A percentile compares a stretch with the other conserved stretches of the same genome.
Evolutionary conservation across 2,888 invertebrate species (phyloP).

Genomic region (Fragum whitleyi): DNA sequence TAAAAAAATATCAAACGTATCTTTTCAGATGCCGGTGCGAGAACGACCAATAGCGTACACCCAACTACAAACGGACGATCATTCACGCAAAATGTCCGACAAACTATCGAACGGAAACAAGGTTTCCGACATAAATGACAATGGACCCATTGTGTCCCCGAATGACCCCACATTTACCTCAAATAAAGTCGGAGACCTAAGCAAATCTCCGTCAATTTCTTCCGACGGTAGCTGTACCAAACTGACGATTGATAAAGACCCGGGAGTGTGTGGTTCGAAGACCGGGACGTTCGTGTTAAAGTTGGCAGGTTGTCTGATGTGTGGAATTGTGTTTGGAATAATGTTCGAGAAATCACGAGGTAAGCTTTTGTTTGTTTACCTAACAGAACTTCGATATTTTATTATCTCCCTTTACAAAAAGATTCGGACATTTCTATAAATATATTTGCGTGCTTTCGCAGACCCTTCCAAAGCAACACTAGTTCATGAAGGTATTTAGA

Average conservation of each 20-base stretch:
- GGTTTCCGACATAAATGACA: constrained; percentile 28
- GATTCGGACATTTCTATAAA: too few species aligned
- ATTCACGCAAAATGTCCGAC: constrained; percentile 7
- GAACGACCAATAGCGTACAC: background rate
- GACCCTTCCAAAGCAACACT: too few species aligned
- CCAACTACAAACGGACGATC: background rate
- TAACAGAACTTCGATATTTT: too few species aligned
- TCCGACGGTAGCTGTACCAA: constrained; percentile 50
- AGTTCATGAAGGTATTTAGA: too few species aligned
- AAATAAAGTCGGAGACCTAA: constrained; percentile 25
- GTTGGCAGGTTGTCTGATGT: constrained; percentile 45
- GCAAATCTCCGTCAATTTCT: constrained; percentile 44
- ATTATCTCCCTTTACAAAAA: too few species aligned
- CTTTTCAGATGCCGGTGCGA: constrained; percentile 8
- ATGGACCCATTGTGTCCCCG: background rate
- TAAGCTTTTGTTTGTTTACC: constrained; percentile 38
- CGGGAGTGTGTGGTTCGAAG: background rate
- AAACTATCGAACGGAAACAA: constrained; percentile 43
- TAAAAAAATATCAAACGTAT: too few species aligned
- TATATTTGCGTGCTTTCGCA: too few species aligned
- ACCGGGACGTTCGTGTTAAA: constrained; percentile 33
- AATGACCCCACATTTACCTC: background rate
- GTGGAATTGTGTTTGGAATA: constrained; percentile 64
- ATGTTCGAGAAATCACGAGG: constrained; percentile 65
- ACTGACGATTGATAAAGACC: constrained; percentile 37